Conservation (phyloP, 2,888 invertebrate species). For the Masnerella sp. region DNA sequence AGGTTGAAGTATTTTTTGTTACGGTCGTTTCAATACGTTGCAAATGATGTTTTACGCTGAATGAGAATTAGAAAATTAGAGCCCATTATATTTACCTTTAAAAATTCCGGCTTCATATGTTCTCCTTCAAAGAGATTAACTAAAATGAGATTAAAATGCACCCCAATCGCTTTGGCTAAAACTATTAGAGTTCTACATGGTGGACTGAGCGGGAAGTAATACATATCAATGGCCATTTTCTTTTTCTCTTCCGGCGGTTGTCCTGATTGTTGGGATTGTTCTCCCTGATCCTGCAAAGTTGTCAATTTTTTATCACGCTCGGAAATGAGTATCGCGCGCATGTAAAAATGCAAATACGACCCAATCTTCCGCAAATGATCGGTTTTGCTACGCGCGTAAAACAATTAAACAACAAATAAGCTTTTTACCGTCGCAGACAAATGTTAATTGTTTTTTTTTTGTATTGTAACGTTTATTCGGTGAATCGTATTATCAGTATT, state of each 20-base stretch:
- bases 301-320: neutral
- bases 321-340: neutral
- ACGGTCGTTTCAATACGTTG: no score
- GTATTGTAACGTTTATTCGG: no score
- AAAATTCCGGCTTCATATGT: slow-evolving; percentile 82
- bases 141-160: slow-evolving; percentile 83
- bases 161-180: slow-evolving; percentile 82
- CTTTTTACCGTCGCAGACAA: no score
- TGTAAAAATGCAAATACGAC: neutral
- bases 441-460: no score
- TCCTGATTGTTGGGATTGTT: no score
- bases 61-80: neutral
- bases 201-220: slow-evolving; percentile 83
- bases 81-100: slow-evolving; percentile 78
- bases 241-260: no score
- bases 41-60: no score
- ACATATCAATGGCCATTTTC: slow-evolving; percentile 79
- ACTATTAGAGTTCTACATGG: slow-evolving; percentile 83
- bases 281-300: neutral
- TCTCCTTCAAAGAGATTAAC: slow-evolving; percentile 82
- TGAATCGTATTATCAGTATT: no score
- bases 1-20: no score
- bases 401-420: no score
- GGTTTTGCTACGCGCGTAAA: no score
- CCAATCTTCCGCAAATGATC: neutral